Evolutionary conservation across 2,888 invertebrate genomes (phyloP).

Genomic region (Piscicola geometra): DNA sequence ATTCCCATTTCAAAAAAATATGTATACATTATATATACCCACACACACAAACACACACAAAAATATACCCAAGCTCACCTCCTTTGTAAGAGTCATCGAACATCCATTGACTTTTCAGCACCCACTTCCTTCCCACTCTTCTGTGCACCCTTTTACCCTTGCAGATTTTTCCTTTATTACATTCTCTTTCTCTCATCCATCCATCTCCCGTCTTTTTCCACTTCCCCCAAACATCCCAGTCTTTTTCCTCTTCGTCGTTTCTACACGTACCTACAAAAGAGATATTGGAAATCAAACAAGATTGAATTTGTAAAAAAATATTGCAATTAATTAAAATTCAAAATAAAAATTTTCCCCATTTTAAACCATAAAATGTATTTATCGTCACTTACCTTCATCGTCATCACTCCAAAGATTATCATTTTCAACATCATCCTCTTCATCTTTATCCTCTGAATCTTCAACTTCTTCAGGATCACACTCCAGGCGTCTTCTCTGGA

Average conservation of each 20-base stretch:
- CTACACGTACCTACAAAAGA: background rate
- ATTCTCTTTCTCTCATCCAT: too few relatives aligned
- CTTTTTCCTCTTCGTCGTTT: background rate
- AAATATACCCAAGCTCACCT: background rate
- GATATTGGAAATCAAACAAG: background rate
- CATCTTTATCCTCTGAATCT: constrained; percentile 18
- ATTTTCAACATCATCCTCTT: background rate
- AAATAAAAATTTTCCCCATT: background rate
- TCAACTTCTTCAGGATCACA: background rate
- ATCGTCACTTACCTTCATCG: background rate
- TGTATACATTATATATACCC: background rate
- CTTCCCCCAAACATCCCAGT: background rate
- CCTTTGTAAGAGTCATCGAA: background rate
- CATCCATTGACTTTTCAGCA: background rate
- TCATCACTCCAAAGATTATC: background rate
- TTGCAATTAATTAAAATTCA: too few relatives aligned
- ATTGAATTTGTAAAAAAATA: too few relatives aligned
- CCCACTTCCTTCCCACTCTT: constrained; percentile 13
- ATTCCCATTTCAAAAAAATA: too few relatives aligned
- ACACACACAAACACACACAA: background rate
- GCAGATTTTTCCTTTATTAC: background rate
- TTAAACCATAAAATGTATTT: too few relatives aligned
- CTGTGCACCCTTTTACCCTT: background rate
- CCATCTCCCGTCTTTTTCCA: background rate
- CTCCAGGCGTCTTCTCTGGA: too few relatives aligned